A percentile compares a stretch with the other conserved stretches of the same genome.
phyloP scores from a whole-genome alignment of 2,113 vertebrate species.

The Melospiza georgiana region DNA sequence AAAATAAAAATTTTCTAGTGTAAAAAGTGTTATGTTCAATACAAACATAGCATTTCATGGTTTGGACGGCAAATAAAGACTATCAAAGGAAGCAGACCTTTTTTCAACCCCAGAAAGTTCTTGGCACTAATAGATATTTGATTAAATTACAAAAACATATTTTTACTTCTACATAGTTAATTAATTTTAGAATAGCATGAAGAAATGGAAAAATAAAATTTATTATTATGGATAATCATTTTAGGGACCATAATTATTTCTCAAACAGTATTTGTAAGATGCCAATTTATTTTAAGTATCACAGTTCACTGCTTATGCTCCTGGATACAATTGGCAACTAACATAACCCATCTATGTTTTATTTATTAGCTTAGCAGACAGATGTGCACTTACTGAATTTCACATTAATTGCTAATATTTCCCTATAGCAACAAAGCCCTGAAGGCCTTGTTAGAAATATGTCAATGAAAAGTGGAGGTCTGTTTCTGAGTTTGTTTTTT shows the following conservation, averaged over 20 bases:
- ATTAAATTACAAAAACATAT: not conserved
- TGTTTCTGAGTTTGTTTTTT: not conserved
- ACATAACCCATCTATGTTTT: conserved; percentile 7
- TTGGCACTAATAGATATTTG: not conserved
- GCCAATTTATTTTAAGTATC: conserved; percentile 12
- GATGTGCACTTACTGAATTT: not conserved
- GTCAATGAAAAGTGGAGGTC: not conserved
- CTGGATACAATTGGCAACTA: not conserved
- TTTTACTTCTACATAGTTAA: not conserved
- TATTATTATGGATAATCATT: conserved; percentile 5
- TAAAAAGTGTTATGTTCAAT: not conserved
- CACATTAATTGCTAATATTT: conserved; percentile 13
- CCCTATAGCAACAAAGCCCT: not conserved
- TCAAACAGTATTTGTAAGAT: conserved; percentile 12
- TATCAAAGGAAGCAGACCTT: not conserved
- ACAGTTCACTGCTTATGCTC: conserved; percentile 1
- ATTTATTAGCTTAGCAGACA: conserved; percentile 26
- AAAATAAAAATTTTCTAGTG: not conserved
- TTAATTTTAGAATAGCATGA: conserved; percentile 28
- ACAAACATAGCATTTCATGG: not conserved
- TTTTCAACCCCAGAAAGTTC: not conserved
- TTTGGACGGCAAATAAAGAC: not conserved
- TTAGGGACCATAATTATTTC: conserved; percentile 28
- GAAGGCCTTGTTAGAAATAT: conserved; percentile 17
- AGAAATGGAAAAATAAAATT: not conserved